A percentile compares a stretch with the other conserved stretches of the same genome.
These are phyloP conservation scores for Dicycla oo DNA, from an alignment of 2,888 invertebrate species.

Conservation along the genomic window DNA sequence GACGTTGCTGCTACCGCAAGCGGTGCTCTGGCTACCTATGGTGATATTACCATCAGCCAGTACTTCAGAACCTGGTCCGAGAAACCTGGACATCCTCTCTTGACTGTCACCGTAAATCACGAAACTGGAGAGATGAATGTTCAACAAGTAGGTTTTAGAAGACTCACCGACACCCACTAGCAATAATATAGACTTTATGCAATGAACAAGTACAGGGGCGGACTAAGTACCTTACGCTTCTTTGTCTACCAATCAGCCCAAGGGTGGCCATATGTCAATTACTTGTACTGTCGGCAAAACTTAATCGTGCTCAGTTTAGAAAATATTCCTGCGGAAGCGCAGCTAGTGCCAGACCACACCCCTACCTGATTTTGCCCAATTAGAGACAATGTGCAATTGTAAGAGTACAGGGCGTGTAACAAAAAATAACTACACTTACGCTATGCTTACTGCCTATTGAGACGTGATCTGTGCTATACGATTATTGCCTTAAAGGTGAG, in stretches of 20 bases:
- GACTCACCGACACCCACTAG: not conserved
- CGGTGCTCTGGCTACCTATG: constrained; percentile 74
- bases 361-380: too few relatives aligned
- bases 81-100: constrained; percentile 91
- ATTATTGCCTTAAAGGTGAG: too few relatives aligned
- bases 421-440: too few relatives aligned
- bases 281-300: too few relatives aligned
- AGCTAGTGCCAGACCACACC: too few relatives aligned
- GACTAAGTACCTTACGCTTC: not conserved
- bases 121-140: constrained; percentile 77
- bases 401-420: too few relatives aligned
- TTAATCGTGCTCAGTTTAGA: too few relatives aligned
- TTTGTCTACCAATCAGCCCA: not conserved
- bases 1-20: constrained; percentile 79
- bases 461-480: too few relatives aligned
- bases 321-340: too few relatives aligned
- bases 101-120: constrained; percentile 87
- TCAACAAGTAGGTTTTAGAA: constrained; percentile 78
- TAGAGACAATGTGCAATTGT: too few relatives aligned
- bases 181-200: not conserved
- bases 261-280: not conserved
- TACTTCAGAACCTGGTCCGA: constrained; percentile 92
- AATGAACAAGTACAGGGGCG: not conserved
- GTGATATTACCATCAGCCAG: constrained; percentile 76
- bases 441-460: too few relatives aligned